Base-by-base conservation (phyloP, 2,888 invertebrate genomes). In the Agonopterix subpropinquella region DNA sequence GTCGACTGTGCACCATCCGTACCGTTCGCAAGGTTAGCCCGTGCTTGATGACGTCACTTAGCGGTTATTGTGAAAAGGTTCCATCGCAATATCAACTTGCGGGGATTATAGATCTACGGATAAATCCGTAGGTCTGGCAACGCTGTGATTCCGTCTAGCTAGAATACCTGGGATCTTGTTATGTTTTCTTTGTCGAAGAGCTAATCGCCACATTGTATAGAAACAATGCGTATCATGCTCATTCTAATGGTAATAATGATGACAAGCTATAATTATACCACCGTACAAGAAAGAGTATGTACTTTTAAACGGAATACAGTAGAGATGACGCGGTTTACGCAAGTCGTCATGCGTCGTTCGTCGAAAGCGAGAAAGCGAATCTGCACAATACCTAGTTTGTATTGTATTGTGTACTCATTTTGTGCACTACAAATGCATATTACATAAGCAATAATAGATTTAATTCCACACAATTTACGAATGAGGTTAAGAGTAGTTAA, bases 321-420 rank as follows among this genome's bases (percentile, higher is more conserved):
- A 7, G 8, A 44, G 41, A 64, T 64, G 63, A 64, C 65, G 59
- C 54, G 54, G 52, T 66, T 71, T 69, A 65, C 67, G 70, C 63
- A 68, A 70, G 55, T 50, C 53, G 61, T 62, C 60, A 68, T 67
- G 72, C 66, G 63, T 70, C 63, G 66, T 53, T 63, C 60, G 58
- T 57, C 61, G 62, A 62, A 59, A 63, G 57, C 61, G 64, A 67
- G 73, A 74, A 74, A 74, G 73, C 67, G 67, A 69, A 66, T 66
- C 67, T 61, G 51, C 18, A 35, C 28, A 47, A 46, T 28, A 28
- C 28, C 28, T 28, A 28, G 28, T 28, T 28, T 28, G 28, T 28
- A 28, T 28, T 45, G 36, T 46, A 18, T 50, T 53, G 50, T 53
- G 50, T 50, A 51, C 58, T 54, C 51, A 57, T 64, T 59, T 59